Evolutionary conservation across 2,888 invertebrate species (phyloP).

Genomic region (Germaria angustata): DNA sequence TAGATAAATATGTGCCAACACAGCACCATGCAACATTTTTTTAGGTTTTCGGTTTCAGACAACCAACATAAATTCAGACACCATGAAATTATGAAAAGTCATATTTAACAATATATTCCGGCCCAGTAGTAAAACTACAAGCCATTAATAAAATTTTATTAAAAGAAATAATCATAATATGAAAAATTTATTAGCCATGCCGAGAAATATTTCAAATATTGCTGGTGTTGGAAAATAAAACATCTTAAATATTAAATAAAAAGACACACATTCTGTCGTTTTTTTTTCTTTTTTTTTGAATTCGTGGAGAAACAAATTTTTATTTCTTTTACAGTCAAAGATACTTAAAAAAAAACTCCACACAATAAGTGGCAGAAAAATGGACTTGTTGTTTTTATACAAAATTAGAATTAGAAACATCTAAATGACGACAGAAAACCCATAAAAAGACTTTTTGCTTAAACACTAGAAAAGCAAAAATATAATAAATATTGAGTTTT

Average conservation of each 20-base stretch:
- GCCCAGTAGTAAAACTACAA: not conserved
- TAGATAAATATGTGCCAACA: conserved; percentile 50
- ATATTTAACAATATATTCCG: conserved; percentile 27
- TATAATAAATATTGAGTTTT: not conserved
- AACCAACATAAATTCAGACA: conserved; percentile 54
- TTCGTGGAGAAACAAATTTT: not conserved
- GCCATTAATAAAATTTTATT: not conserved
- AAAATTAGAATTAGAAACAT: not conserved
- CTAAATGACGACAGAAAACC: not conserved
- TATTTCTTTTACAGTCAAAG: not conserved
- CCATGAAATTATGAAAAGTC: conserved; percentile 56
- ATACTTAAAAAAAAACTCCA: not conserved
- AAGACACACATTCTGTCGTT: not conserved
- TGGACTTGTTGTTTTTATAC: not conserved
- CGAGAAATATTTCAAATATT: conserved; percentile 3
- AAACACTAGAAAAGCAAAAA: not conserved
- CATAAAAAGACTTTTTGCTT: not conserved
- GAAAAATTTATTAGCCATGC: conserved; percentile 22
- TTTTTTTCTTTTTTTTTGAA: too few relatives aligned
- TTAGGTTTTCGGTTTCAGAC: not conserved
- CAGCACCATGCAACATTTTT: not conserved
- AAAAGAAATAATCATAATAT: not conserved
- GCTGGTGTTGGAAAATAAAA: not conserved
- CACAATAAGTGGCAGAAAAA: not conserved
- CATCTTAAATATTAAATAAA: not conserved